These are phyloP conservation scores for Jacana jacana DNA, from an alignment of 2,113 vertebrate genomes.

Conservation along the genomic window DNA sequence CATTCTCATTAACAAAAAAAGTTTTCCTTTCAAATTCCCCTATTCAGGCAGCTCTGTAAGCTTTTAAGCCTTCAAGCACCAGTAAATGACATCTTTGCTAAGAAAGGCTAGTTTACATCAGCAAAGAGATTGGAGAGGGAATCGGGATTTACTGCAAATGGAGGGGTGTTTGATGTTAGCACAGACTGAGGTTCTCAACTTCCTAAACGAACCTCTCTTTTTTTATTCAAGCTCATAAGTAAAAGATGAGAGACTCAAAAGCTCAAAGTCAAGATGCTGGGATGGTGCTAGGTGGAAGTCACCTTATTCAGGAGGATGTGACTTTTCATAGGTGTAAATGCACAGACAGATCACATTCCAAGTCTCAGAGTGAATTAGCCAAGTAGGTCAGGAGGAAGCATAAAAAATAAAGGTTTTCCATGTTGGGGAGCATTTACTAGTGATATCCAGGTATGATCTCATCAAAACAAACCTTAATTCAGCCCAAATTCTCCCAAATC, in stretches of 20 bases:
- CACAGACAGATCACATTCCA: background rate
- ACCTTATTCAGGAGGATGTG: background rate
- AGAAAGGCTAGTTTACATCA: background rate
- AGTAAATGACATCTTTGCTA: constrained; percentile 11
- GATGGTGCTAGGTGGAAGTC: background rate
- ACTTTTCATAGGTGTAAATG: background rate
- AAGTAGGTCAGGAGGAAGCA: background rate
- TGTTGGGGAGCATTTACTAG: background rate
- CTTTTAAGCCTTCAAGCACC: constrained; percentile 46
- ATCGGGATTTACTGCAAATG: background rate
- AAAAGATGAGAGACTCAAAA: background rate
- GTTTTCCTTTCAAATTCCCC: background rate
- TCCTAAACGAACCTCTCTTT: background rate
- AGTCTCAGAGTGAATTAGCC: background rate
- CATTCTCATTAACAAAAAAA: constrained; percentile 42
- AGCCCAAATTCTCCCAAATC: background rate
- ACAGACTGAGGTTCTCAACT: background rate
- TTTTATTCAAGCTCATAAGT: background rate
- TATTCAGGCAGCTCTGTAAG: constrained; percentile 34
- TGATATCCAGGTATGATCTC: background rate
- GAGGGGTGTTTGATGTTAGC: background rate
- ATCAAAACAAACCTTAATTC: background rate
- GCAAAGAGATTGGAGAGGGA: background rate
- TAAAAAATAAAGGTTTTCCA: background rate
- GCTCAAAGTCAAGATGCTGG: background rate